Conservation (phyloP, 2,113 vertebrate genomes). For the Noctilio leporinus region DNA sequence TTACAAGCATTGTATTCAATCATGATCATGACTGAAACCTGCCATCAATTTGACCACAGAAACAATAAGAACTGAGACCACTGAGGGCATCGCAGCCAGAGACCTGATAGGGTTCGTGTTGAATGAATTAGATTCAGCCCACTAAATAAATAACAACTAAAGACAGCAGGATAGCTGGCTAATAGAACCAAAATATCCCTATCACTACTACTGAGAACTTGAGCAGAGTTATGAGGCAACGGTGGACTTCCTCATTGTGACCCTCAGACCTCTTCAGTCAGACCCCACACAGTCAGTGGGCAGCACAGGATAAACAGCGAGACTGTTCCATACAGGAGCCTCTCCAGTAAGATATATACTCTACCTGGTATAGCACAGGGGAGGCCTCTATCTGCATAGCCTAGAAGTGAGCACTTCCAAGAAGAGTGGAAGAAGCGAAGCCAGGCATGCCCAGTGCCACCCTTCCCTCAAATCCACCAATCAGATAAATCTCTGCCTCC, state of each 20-base stretch:
- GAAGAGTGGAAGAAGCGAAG: accelerated
- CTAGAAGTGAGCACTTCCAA: accelerated
- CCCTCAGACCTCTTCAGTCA: not conserved
- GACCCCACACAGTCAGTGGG: accelerated
- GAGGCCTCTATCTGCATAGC: accelerated
- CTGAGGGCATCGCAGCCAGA: not conserved
- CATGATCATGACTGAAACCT: not conserved
- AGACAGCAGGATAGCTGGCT: not conserved
- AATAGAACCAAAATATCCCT: not conserved
- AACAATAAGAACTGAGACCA: not conserved
- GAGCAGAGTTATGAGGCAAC: too few species aligned
- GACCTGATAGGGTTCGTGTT: not conserved
- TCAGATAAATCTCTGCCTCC: not conserved
- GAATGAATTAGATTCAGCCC: not conserved
- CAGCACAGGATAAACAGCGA: not conserved
- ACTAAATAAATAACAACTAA: not conserved
- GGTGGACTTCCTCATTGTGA: not conserved
- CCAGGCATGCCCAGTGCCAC: too few species aligned
- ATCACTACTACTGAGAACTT: not conserved
- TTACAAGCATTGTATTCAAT: not conserved
- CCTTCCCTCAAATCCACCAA: not conserved
- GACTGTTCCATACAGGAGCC: too few species aligned
- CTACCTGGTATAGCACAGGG: accelerated
- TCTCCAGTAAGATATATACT: not conserved
- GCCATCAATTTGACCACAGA: not conserved